Conservation (phyloP, 2,113 vertebrate species). For the Phalacrocorax carbo region DNA sequence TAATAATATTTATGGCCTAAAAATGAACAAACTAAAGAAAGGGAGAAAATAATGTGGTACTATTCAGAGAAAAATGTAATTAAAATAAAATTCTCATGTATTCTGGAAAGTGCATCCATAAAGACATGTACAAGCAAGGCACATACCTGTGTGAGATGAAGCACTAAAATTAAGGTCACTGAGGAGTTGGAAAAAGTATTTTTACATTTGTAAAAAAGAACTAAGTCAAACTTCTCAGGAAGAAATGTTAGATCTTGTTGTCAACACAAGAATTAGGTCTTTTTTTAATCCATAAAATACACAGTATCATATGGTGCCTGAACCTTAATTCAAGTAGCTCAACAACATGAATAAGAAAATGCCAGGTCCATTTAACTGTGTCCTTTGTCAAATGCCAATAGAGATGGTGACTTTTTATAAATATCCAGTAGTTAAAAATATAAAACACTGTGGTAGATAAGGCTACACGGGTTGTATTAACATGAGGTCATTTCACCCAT, state of each 20-base stretch:
- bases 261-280: background rate
- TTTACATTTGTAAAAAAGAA: background rate
- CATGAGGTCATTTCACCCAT: background rate
- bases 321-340: conserved; percentile 53
- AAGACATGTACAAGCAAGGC: background rate
- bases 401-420: conserved; percentile 62
- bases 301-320: background rate
- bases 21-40: conserved; percentile 71
- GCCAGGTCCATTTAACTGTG: conserved; percentile 61
- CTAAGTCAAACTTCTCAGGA: background rate
- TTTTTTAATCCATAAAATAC: conserved; percentile 13
- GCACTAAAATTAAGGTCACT: background rate
- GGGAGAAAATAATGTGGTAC: conserved; percentile 41
- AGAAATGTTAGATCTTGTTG: background rate
- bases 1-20: conserved; percentile 79
- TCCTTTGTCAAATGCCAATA: conserved; percentile 67
- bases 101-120: conserved; percentile 48
- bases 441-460: conserved; percentile 20
- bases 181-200: background rate
- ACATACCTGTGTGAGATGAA: background rate
- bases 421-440: conserved; percentile 53
- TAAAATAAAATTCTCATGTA: conserved; percentile 68
- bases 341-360: conserved; percentile 64
- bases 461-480: conserved; percentile 8
- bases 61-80: conserved; percentile 70